Conservation (phyloP, 1,140 invertebrate species). For the Ostrea denselamellosa region DNA sequence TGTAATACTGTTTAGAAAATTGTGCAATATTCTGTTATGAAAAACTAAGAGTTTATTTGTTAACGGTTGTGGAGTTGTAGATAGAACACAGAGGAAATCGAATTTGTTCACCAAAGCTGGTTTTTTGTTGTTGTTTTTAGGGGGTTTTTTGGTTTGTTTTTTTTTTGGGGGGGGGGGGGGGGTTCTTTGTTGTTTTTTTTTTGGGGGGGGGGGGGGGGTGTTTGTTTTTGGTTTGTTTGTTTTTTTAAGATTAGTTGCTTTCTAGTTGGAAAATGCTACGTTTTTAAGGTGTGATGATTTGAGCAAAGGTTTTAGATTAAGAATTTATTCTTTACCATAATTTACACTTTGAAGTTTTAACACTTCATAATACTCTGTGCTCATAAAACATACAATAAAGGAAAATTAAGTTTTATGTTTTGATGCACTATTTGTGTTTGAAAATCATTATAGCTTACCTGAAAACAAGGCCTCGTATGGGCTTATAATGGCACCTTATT, state of each 20-base stretch:
- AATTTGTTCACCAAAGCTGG: neutral
- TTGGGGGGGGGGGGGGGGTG: too few relatives aligned
- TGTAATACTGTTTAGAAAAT: neutral
- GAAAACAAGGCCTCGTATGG: too few relatives aligned
- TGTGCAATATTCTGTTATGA: conserved; percentile 2
- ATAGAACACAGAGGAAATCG: neutral
- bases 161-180: too few relatives aligned
- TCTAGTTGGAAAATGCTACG: too few relatives aligned
- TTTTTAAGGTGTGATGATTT: neutral
- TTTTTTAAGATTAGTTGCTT: too few relatives aligned
- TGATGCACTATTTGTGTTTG: too few relatives aligned
- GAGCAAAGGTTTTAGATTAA: neutral
- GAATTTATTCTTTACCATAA: neutral
- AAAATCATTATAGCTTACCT: too few relatives aligned
- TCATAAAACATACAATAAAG: neutral
- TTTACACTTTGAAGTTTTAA: neutral
- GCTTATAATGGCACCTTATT: too few relatives aligned
- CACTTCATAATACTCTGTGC: neutral
- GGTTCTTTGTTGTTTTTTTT: too few relatives aligned
- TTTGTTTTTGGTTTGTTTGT: too few relatives aligned
- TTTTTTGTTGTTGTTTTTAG: too few relatives aligned
- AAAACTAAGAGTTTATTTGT: neutral
- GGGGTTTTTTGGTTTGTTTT: too few relatives aligned
- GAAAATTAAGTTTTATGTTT: neutral
- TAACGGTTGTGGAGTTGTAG: neutral